Conservation (phyloP, 2,797 vertebrate species). For the Lagorchestes hirsutus region DNA sequence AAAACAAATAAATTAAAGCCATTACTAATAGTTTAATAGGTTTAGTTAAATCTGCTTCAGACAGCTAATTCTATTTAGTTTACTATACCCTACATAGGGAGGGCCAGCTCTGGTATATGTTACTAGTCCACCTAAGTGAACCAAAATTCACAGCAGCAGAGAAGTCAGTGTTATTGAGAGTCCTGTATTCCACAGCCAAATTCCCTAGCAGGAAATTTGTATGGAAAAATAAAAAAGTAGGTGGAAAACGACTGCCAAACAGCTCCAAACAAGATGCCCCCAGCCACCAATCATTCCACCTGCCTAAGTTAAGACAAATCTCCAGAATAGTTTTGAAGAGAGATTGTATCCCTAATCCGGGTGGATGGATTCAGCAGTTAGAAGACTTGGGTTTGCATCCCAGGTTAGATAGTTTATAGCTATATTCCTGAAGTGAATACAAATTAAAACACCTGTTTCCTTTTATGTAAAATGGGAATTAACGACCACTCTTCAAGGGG, state of each 20-base stretch:
- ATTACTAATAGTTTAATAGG: neutral
- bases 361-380: neutral
- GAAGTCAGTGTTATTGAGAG: neutral
- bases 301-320: neutral
- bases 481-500: constrained; percentile 17
- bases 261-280: neutral
- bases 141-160: neutral
- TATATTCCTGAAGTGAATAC: neutral
- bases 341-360: neutral
- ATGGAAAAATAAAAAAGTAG: neutral
- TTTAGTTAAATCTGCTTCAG: neutral
- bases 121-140: neutral
- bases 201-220: neutral
- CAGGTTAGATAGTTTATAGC: neutral
- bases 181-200: neutral
- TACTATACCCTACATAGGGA: neutral
- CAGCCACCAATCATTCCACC: too few species aligned
- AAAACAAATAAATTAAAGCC: neutral
- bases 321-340: neutral
- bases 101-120: neutral
- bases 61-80: neutral
- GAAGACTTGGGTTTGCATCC: neutral
- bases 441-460: neutral
- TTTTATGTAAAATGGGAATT: neutral
- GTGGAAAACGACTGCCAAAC: neutral